Conservation (phyloP, 53 echinoderm and acorn worm species). For the Paracentrotus lividus region DNA sequence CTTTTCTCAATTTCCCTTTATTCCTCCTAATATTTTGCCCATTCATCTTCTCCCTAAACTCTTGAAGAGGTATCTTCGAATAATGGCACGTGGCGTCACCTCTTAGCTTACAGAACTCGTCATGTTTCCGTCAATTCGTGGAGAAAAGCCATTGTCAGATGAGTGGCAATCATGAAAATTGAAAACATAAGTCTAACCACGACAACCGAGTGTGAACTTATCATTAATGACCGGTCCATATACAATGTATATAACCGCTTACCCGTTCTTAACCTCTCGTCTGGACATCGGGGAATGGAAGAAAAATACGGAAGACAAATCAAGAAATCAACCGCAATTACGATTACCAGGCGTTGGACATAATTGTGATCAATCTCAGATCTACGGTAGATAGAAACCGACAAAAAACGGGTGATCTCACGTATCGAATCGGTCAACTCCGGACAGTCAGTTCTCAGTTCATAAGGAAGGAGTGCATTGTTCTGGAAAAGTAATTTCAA, state of each 20-base stretch:
- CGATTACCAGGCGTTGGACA: too few relatives aligned
- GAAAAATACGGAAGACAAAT: too few relatives aligned
- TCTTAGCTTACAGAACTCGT: background rate
- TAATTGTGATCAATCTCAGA: too few relatives aligned
- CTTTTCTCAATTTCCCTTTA: background rate
- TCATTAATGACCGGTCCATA: background rate
- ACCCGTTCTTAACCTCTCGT: background rate
- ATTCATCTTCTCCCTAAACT: background rate
- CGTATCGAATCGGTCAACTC: background rate
- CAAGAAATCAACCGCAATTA: too few relatives aligned
- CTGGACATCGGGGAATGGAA: background rate
- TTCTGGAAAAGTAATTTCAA: constrained; percentile 32
- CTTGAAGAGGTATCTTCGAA: background rate
- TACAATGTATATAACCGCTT: background rate
- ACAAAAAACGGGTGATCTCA: too few relatives aligned
- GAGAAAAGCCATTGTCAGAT: background rate
- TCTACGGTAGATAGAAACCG: background rate
- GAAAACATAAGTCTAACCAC: background rate
- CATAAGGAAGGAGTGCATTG: constrained; percentile 19
- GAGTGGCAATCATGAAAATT: background rate
- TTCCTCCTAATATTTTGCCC: background rate
- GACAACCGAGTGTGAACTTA: background rate
- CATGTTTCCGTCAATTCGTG: background rate
- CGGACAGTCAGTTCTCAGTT: background rate
- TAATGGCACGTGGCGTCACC: background rate